Base-by-base conservation (phyloP, 2,888 invertebrate genomes). In the Malachius bipustulatus region DNA sequence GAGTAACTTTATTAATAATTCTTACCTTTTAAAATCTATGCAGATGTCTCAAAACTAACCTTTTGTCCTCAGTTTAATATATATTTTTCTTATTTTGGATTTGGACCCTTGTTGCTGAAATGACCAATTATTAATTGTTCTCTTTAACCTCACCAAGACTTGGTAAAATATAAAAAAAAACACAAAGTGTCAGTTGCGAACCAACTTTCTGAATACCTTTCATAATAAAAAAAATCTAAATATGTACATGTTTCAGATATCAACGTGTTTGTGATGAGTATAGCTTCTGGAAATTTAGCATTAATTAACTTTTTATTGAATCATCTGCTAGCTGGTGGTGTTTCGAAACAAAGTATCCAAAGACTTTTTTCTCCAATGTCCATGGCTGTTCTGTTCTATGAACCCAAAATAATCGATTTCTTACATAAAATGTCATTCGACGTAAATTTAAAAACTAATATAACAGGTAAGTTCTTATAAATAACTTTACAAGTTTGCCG, bases 281-380 rank as follows among this genome's bases (percentile, higher is more conserved):
- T 59, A 12, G 49, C 57, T 4, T 48, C 51, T 38, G 59, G 59
- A 12, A 51, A 55, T 34, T 26, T 59, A 29, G 53, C 55, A 13
- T 41, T 59, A 9, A 45, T 60, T 4, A 39, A 47, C 11, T 36
- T 51, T 8, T 49, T 60, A 31, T 42, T 61, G 34, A 47, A 55
- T 31, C 56, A 59, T 46, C 42, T 59, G 13, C 38, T 60, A 13
- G 42, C 44, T 33, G 59, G 59, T 9, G 61, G 60, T 3, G 48
- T 59, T 32, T 57, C 59, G 3, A 55, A 48, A 36, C 50, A 52
- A 44, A 51, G 47, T 12, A 47, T 61, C 37, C 55, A 62, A 41
- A 44, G 35, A n/a, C 35, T 43, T 11, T 42, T 61, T 30, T 60
- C 61, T 1, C 57, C 59, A 1, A 11, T 58, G 16, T 51, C 58